Conservation (phyloP, 2,113 vertebrate species). For the Pheucticus melanocephalus region DNA sequence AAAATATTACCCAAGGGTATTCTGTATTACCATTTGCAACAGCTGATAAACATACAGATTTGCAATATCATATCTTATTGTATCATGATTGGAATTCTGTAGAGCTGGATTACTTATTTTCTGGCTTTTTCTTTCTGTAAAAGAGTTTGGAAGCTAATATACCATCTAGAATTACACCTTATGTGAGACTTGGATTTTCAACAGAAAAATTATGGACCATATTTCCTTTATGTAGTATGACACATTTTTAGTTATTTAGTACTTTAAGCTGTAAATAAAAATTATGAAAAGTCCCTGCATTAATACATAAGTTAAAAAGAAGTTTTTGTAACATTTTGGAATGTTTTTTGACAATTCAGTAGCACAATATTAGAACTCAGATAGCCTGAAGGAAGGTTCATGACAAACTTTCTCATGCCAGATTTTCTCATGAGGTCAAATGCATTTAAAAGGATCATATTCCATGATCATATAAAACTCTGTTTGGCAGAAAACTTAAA, state of each 20-base stretch:
- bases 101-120: not conserved
- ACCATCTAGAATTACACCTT: not conserved
- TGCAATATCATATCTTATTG: not conserved
- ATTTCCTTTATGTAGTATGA: not conserved
- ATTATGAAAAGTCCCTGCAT: not conserved
- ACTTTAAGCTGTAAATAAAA: not conserved
- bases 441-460: not conserved
- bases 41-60: slow-evolving; percentile 20
- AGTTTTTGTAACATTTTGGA: not conserved
- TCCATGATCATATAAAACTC: not conserved
- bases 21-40: not conserved
- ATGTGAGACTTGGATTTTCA: not conserved
- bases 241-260: not conserved
- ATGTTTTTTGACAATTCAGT: not conserved
- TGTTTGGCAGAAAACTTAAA: not conserved
- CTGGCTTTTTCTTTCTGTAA: not conserved
- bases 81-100: not conserved
- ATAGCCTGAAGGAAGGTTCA: not conserved
- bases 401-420: not conserved
- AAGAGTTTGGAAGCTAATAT: not conserved
- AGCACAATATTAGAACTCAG: not conserved
- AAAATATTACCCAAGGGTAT: not conserved
- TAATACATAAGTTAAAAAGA: not conserved
- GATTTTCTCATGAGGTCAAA: not conserved
- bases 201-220: not conserved